Base-by-base conservation (phyloP, 2,888 invertebrate genomes). In the Drosophila yooni region DNA sequence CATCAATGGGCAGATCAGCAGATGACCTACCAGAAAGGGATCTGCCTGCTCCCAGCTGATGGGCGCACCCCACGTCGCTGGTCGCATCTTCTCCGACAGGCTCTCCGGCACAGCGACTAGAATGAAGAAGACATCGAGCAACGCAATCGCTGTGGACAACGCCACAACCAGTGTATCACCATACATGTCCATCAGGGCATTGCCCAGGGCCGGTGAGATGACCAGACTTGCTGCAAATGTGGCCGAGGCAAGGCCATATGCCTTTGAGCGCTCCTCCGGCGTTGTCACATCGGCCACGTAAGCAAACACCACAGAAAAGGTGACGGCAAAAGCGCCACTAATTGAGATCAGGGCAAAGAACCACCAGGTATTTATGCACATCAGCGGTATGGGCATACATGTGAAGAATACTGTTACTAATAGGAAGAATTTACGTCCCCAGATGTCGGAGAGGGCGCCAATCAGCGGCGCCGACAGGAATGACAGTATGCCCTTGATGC, bases 321-420 rank as follows among this genome's bases (percentile, higher is more conserved):
- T 99, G 79, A 99, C 99, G 64, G 99, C 98, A 94, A 99, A 99
- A 83, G 99, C 97, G 74, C 99, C 99, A 87, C 98, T 99, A 93
- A 99, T 98, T 92, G 98, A 98, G 94, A 99, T 98, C 97, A 99
- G 97, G 70, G 99, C 98, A 94, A 99, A 99, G 94, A 99, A 99
- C 98, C 98, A 99, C 98, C 98, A 99, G 57, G 99, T 98, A 94
- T 99, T 99, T 92, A 99, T 97, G 91, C 98, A 98, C 98, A 99
- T 99, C 74, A 99, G 95, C 63, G 99, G 99, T 93, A 99, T 99
- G 61, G 99, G 99, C 86, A 97, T 97, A 94, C 99, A 99, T 46
- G 99, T 99, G 94, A 99, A 99, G 94, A 99, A 98, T 91, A 99
- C 99, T 59, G 99, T 99, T 91, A 99, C 96, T 79, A 99, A 95